Conservation (phyloP, 2,888 invertebrate species). For the Hydriomena furcata region DNA sequence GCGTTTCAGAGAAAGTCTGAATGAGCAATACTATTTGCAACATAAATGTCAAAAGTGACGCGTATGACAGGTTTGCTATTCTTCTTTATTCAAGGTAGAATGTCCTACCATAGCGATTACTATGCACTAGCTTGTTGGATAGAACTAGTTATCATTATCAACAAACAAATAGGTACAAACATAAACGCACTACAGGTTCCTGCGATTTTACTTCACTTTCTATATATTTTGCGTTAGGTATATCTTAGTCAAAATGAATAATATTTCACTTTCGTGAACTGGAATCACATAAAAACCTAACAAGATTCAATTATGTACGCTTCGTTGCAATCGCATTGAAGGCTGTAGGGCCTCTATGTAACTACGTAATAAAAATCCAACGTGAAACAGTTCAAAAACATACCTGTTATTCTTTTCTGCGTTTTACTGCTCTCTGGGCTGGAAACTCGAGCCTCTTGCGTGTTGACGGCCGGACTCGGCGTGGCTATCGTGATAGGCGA, state of each 20-base stretch:
- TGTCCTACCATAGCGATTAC: too few species aligned
- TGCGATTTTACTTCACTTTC: too few species aligned
- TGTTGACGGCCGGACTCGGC: conserved; percentile 53
- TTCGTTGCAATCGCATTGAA: neutral
- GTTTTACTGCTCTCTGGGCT: conserved; percentile 77
- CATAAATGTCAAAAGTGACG: conserved; percentile 9
- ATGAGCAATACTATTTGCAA: conserved; percentile 11
- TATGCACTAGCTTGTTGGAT: too few species aligned
- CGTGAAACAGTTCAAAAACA: conserved; percentile 41
- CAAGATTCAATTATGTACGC: conserved; percentile 16
- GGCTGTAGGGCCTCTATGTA: too few species aligned
- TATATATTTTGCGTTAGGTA: too few species aligned
- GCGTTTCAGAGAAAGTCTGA: conserved; percentile 10
- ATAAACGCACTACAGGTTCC: neutral
- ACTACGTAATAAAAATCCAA: too few species aligned
- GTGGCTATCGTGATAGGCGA: conserved; percentile 68
- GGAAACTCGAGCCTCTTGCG: conserved; percentile 64
- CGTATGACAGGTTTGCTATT: conserved; percentile 7
- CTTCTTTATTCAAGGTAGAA: too few species aligned
- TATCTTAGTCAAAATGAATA: too few species aligned
- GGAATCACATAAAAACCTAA: conserved; percentile 1
- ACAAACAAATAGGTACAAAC: neutral
- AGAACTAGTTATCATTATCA: neutral
- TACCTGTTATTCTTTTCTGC: conserved; percentile 85
- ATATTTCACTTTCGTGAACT: neutral